A percentile compares a stretch with the other conserved stretches of the same genome.
Conservation (phyloP, 1,140 invertebrate genomes). For the Druon quercuslanigerum region DNA sequence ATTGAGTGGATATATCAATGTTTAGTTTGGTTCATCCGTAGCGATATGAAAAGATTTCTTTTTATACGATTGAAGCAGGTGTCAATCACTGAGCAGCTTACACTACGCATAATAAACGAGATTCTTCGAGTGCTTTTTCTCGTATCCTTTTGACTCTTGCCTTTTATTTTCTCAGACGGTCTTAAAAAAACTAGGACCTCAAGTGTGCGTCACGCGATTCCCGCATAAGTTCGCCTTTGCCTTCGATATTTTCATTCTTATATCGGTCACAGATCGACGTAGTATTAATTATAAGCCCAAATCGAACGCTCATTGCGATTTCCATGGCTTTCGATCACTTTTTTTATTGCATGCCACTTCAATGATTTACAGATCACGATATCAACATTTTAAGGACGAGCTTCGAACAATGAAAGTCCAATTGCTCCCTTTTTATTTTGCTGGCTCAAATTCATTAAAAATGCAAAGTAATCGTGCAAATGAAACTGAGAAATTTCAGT, state of each 20-base stretch:
- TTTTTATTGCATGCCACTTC: constrained; percentile 41
- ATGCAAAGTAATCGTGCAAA: no score
- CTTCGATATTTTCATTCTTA: constrained; percentile 51
- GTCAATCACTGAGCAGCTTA: constrained; percentile 61
- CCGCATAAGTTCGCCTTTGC: constrained; percentile 53
- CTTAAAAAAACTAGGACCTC: constrained; percentile 48
- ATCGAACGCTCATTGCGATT: constrained; percentile 17
- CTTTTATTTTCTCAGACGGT: constrained; percentile 42
- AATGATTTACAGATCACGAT: background rate
- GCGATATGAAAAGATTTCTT: constrained; percentile 32
- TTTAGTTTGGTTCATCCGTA: constrained; percentile 19
- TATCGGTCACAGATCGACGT: constrained; percentile 38
- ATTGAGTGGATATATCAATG: constrained; percentile 24
- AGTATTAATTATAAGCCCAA: constrained; percentile 19
- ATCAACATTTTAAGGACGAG: no score
- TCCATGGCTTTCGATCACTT: constrained; percentile 47
- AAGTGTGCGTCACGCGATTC: constrained; percentile 59
- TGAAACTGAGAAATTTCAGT: no score
- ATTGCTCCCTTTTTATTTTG: no score
- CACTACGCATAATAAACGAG: constrained; percentile 60
- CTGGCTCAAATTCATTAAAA: no score
- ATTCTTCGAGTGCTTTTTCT: constrained; percentile 60
- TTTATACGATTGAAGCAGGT: constrained; percentile 43
- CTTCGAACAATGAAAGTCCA: no score
- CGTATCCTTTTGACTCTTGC: constrained; percentile 40